Conservation (phyloP, 2,888 invertebrate species). For the Holacanthella duospinosa region DNA sequence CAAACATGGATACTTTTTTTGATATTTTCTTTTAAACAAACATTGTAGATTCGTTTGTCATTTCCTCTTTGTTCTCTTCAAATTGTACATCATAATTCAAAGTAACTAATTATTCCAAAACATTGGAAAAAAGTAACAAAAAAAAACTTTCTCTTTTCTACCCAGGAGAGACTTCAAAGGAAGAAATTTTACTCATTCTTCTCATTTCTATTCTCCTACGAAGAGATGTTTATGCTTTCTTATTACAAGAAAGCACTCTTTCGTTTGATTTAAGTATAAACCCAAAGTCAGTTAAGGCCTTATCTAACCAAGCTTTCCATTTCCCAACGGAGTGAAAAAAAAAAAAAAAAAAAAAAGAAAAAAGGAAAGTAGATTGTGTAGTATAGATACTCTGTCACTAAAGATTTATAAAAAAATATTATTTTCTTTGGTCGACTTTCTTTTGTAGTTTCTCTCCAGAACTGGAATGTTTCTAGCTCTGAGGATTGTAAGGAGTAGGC, state of each 20-base stretch:
- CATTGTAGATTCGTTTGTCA: conserved; percentile 1
- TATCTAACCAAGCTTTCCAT: too few species aligned
- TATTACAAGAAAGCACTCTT: too few species aligned
- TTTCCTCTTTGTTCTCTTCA: neutral
- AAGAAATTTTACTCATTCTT: neutral
- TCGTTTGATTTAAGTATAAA: too few species aligned
- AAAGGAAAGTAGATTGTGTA: too few species aligned
- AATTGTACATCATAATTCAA: conserved; percentile 1
- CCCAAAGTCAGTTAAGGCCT: too few species aligned
- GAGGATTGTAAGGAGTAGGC: neutral
- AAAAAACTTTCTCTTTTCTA: neutral
- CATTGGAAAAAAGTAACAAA: neutral
- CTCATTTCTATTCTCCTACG: too few species aligned
- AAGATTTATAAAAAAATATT: too few species aligned
- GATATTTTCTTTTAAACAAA: neutral
- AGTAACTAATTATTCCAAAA: neutral
- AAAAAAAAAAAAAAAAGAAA: too few species aligned
- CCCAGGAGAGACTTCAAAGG: neutral
- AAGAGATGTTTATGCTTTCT: too few species aligned
- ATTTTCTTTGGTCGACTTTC: too few species aligned
- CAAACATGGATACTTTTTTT: neutral
- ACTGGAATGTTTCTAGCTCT: neutral
- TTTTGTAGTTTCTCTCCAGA: too few species aligned
- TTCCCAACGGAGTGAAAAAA: neutral
- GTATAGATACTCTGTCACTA: too few species aligned